These are phyloP conservation scores for Bellardia pandia DNA, from an alignment of 2,888 invertebrate species.

Conservation along the genomic window DNA sequence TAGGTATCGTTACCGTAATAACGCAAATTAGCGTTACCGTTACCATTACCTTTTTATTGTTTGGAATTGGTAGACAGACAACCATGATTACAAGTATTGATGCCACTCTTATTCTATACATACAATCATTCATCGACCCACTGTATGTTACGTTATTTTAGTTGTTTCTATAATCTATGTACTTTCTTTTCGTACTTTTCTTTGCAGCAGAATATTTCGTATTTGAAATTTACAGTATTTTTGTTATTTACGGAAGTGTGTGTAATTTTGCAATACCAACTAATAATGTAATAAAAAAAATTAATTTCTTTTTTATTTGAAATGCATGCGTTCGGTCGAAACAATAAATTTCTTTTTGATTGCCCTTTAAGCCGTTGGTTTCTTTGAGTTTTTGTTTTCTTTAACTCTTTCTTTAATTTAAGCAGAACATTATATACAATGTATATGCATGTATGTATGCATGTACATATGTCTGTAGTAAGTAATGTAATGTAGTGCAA, in stretches of 20 bases:
- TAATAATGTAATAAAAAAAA: constrained; percentile 5
- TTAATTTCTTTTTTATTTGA: constrained; percentile 52
- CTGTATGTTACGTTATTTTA: not conserved
- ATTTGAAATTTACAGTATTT: not conserved
- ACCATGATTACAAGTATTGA: no score
- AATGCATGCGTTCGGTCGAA: constrained; percentile 33
- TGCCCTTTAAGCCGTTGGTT: constrained; percentile 63
- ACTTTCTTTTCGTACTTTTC: not conserved
- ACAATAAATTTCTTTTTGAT: constrained; percentile 58
- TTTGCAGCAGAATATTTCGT: not conserved
- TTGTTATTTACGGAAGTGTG: constrained; percentile 47
- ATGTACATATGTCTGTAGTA: not conserved
- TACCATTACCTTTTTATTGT: no score
- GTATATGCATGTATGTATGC: not conserved
- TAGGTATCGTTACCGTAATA: no score
- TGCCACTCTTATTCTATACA: no score
- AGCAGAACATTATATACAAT: constrained; percentile 59
- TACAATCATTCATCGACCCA: not conserved
- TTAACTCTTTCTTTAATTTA: constrained; percentile 19
- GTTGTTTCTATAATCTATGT: not conserved
- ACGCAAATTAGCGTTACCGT: no score
- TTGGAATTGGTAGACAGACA: no score
- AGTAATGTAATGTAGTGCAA: not conserved
- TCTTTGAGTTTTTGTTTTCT: constrained; percentile 14
- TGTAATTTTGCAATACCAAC: constrained; percentile 28